Conservation (phyloP, 2,113 vertebrate species). For the Lampris megalopsis region DNA sequence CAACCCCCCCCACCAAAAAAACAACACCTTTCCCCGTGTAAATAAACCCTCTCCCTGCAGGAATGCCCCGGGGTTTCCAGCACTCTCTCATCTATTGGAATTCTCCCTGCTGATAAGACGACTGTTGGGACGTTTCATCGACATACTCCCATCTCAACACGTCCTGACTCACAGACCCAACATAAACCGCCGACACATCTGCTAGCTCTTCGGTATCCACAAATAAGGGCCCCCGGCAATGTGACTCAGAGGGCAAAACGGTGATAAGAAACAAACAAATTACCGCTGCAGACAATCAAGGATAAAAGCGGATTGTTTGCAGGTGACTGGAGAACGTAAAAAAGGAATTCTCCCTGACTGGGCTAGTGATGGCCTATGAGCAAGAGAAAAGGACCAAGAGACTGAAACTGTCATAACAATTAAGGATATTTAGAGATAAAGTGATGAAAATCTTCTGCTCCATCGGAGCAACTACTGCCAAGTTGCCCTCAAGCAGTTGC, state of each 20-base stretch:
- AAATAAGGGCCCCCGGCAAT: conserved; percentile 39
- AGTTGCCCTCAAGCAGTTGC: no score
- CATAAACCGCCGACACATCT: conserved; percentile 61
- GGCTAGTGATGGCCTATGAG: conserved; percentile 10
- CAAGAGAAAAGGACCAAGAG: background rate
- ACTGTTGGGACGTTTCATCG: conserved; percentile 51
- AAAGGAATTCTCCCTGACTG: conserved; percentile 5
- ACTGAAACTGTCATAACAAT: no score
- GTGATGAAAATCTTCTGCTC: no score
- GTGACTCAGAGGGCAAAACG: conserved; percentile 49
- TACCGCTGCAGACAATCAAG: conserved; percentile 36
- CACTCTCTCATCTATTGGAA: conserved; percentile 59
- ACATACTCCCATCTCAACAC: conserved; percentile 65
- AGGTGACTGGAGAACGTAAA: conserved; percentile 20
- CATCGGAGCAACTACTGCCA: no score
- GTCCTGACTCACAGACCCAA: conserved; percentile 46
- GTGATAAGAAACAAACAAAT: conserved; percentile 39
- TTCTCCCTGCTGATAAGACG: conserved; percentile 71
- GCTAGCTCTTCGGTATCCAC: conserved; percentile 47
- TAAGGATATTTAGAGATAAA: no score
- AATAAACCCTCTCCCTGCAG: conserved; percentile 77
- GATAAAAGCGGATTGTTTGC: conserved; percentile 37
- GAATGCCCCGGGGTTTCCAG: conserved; percentile 65
- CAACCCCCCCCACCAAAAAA: conserved; percentile 51
- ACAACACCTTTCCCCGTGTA: conserved; percentile 78